Percentiles rank a stretch among this genome's conserved stretches.
Evolutionary conservation across 2,888 invertebrate genomes (phyloP).

Genomic region (Epicampocera succincta): DNA sequence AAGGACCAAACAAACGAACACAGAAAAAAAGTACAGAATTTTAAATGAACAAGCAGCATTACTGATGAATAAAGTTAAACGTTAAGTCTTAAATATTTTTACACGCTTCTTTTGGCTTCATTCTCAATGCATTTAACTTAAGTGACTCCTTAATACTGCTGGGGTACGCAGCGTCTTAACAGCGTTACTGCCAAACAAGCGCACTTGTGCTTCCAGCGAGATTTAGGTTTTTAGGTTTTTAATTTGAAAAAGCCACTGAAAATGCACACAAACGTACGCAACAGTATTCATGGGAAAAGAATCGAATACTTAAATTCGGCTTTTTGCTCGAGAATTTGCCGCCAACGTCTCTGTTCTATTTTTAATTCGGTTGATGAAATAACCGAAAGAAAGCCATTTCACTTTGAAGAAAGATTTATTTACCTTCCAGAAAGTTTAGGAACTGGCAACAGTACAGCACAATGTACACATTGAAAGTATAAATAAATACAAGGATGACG

Average conservation of each 20-base stretch:
- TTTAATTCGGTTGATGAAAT: conserved; percentile 41
- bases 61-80: conserved; percentile 57
- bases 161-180: conserved; percentile 78
- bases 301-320: neutral
- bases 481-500: conserved; percentile 23
- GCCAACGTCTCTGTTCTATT: conserved; percentile 37
- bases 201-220: conserved; percentile 7
- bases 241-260: neutral
- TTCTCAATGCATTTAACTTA: conserved; percentile 81
- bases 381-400: conserved; percentile 55
- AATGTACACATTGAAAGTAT: conserved; percentile 26
- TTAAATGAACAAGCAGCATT: conserved; percentile 63
- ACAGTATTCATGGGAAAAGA: neutral
- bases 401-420: conserved; percentile 26
- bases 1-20: conserved; percentile 46
- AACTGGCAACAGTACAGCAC: conserved; percentile 36
- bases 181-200: conserved; percentile 42
- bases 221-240: neutral
- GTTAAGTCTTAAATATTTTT: conserved; percentile 64
- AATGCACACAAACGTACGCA: conserved; percentile 9
- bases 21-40: conserved; percentile 53
- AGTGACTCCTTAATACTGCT: conserved; percentile 80
- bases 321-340: neutral
- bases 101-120: conserved; percentile 78
- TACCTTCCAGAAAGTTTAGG: conserved; percentile 58